Percentiles rank a stretch among this genome's conserved stretches.
Evolutionary conservation across 2,113 vertebrate genomes (phyloP).

Genomic region (Catharus fuscescens): DNA sequence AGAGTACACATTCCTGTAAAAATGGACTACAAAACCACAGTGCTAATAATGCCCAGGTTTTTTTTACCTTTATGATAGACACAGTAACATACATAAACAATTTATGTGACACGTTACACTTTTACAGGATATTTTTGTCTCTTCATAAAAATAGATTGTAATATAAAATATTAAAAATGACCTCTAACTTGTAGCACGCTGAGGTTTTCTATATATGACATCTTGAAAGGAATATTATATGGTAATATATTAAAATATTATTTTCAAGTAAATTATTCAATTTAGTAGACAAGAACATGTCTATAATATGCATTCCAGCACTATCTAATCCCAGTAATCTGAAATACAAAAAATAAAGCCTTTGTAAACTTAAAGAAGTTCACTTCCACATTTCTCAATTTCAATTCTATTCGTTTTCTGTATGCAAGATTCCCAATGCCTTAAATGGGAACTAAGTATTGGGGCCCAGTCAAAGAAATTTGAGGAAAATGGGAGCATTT

Average conservation of each 20-base stretch:
- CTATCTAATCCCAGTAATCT: slow-evolving; percentile 20
- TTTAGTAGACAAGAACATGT: slow-evolving; percentile 14
- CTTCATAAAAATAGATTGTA: slow-evolving; percentile 44
- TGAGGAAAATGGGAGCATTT: neutral
- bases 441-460: neutral
- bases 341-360: slow-evolving; percentile 34
- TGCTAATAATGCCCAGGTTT: slow-evolving; percentile 26
- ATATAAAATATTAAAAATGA: slow-evolving; percentile 59
- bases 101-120: neutral
- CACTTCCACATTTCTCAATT: neutral
- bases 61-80: slow-evolving; percentile 5
- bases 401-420: neutral
- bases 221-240: slow-evolving; percentile 22
- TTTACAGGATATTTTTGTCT: neutral
- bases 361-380: neutral
- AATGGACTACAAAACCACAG: slow-evolving; percentile 40
- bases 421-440: neutral
- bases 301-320: neutral
- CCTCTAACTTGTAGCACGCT: slow-evolving; percentile 7
- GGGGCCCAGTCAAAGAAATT: neutral
- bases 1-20: neutral
- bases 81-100: neutral
- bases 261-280: slow-evolving; percentile 52
- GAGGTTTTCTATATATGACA: neutral
- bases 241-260: slow-evolving; percentile 33